Conservation (phyloP, 2,888 invertebrate species). For the Steinernema hermaphroditum region DNA sequence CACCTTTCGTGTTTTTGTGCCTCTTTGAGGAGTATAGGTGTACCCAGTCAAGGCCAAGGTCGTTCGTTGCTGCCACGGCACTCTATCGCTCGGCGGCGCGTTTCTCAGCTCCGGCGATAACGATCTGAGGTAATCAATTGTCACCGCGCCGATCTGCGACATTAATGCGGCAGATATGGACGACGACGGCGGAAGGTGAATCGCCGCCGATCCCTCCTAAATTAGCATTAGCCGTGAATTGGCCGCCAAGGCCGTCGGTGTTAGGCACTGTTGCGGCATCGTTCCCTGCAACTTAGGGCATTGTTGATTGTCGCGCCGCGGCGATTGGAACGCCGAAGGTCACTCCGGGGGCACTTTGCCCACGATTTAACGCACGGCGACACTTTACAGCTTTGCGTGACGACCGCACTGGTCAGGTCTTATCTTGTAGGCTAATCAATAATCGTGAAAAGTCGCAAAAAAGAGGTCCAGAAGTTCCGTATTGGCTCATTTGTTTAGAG, state of each 20-base stretch:
- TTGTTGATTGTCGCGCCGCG: not conserved
- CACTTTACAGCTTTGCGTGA: constrained; percentile 8
- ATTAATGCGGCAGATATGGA: constrained; percentile 2
- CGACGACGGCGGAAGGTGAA: not conserved
- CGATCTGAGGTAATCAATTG: constrained; percentile 24
- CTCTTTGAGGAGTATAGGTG: constrained; percentile 11
- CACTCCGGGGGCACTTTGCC: not conserved
- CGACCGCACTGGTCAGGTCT: not conserved
- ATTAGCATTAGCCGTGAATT: not conserved
- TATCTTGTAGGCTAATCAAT: no score
- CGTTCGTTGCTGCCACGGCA: constrained; percentile 30
- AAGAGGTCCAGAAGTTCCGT: no score
- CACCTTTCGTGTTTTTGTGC: not conserved
- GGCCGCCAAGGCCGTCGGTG: not conserved
- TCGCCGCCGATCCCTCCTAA: not conserved
- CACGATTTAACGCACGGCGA: not conserved
- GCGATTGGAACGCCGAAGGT: not conserved
- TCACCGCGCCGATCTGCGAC: constrained; percentile 6
- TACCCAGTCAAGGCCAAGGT: constrained; percentile 29
- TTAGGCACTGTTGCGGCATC: not conserved
- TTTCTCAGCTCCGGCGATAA: constrained; percentile 1
- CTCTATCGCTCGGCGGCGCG: constrained; percentile 1
- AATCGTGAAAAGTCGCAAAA: no score
- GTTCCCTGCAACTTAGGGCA: constrained; percentile 1
- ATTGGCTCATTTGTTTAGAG: no score